A percentile compares a stretch with the other conserved stretches of the same genome.
These are phyloP conservation scores for Neoaliturus tenellus DNA, from an alignment of 2,888 invertebrate genomes.

Conservation along the genomic window DNA sequence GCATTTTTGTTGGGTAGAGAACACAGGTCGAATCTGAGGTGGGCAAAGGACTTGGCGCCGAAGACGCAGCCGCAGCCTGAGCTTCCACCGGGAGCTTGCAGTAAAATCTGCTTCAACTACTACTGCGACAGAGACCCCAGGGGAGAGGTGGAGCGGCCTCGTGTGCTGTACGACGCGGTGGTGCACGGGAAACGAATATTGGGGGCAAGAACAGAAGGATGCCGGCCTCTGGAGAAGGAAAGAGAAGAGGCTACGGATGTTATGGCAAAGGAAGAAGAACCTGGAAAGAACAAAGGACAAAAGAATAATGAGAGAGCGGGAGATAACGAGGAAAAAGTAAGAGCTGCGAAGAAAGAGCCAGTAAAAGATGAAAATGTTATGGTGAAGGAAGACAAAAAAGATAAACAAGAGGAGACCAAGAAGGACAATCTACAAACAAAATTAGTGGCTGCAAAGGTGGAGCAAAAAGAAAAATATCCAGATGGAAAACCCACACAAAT, in stretches of 20 bases:
- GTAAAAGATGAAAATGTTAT: neutral
- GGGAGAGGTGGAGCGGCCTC: neutral
- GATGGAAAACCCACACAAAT: too few relatives aligned
- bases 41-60: neutral
- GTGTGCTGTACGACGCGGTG: neutral
- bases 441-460: neutral
- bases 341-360: neutral
- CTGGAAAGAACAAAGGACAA: neutral
- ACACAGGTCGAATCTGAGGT: neutral
- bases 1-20: neutral
- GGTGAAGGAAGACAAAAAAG: neutral
- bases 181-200: neutral
- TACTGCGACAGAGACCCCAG: conserved; percentile 9
- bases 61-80: conserved; percentile 6
- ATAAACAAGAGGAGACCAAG: neutral
- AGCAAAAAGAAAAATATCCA: neutral
- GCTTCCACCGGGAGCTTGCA: conserved; percentile 5
- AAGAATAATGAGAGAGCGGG: neutral
- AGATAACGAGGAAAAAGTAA: too few relatives aligned
- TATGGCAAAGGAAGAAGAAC: neutral
- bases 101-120: conserved; percentile 31
- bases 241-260: neutral
- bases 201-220: neutral
- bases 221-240: neutral
- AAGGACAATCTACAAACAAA: neutral